These are phyloP conservation scores for Drosophila nr. medialis DNA, from an alignment of 2,888 invertebrate genomes.

Conservation along the genomic window DNA sequence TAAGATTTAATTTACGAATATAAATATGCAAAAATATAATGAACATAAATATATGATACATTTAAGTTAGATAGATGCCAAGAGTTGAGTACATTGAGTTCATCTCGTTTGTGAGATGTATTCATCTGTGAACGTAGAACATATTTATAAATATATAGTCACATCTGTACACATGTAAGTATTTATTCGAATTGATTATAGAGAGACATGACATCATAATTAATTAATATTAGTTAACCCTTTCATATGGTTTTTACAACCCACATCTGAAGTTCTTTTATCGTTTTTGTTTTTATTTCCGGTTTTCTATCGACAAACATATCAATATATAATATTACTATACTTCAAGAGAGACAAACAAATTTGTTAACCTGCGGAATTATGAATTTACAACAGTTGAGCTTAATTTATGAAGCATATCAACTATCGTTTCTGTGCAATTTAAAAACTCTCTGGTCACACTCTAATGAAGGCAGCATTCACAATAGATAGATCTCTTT, in stretches of 20 bases:
- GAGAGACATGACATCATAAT: background rate
- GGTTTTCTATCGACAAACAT: too few relatives aligned
- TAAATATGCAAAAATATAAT: background rate
- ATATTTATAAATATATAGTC: background rate
- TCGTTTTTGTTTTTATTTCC: background rate
- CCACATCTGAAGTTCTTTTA: background rate
- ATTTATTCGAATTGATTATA: background rate
- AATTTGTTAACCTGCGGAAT: background rate
- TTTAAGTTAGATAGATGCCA: background rate
- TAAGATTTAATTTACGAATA: background rate
- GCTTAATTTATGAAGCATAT: background rate
- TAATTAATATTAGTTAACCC: background rate
- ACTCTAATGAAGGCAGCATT: conserved; percentile 15
- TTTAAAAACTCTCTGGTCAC: conserved; percentile 43
- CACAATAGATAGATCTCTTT: conserved; percentile 45
- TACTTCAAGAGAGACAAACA: background rate
- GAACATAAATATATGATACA: background rate
- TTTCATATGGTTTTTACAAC: too few relatives aligned
- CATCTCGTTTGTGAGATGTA: background rate
- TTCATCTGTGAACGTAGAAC: background rate
- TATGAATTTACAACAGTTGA: background rate
- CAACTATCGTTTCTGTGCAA: conserved; percentile 18
- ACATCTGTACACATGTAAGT: background rate
- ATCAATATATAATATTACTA: background rate
- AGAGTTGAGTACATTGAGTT: background rate